Conservation (phyloP, 2,113 vertebrate species). For the Cebidichthys violaceus region DNA sequence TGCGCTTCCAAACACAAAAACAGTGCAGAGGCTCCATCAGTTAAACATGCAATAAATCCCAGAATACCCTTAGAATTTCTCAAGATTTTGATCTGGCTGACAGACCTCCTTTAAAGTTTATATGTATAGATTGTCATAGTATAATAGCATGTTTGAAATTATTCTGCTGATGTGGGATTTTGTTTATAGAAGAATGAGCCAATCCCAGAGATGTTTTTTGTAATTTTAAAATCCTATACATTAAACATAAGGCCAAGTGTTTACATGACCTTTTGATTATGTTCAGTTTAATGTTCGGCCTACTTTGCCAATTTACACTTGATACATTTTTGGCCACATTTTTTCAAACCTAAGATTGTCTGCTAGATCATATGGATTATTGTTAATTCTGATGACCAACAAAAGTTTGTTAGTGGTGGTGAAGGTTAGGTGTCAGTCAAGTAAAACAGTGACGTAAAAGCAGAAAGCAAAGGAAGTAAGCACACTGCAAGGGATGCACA, state of each 20-base stretch:
- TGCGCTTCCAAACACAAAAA: background rate
- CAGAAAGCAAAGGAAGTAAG: background rate
- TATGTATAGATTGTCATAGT: background rate
- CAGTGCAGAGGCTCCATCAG: background rate
- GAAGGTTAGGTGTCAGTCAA: background rate
- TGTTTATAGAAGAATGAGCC: background rate
- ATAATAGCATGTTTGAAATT: background rate
- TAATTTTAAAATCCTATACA: background rate
- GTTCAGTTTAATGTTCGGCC: background rate
- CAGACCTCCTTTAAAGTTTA: background rate
- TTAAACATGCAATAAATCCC: too few species aligned
- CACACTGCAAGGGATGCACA: background rate
- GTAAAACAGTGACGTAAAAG: background rate
- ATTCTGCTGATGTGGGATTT: background rate
- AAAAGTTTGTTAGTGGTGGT: background rate
- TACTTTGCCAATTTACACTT: background rate
- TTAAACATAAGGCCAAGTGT: background rate
- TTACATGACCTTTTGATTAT: background rate
- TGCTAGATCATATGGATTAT: background rate
- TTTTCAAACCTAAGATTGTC: background rate
- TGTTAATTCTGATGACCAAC: background rate
- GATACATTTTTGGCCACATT: background rate
- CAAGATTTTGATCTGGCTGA: background rate
- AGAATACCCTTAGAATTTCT: background rate
- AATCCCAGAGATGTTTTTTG: background rate